Evolutionary conservation across 92 coral and sea anemone species (phyloP).

Genomic region (Phenganax marumi): DNA sequence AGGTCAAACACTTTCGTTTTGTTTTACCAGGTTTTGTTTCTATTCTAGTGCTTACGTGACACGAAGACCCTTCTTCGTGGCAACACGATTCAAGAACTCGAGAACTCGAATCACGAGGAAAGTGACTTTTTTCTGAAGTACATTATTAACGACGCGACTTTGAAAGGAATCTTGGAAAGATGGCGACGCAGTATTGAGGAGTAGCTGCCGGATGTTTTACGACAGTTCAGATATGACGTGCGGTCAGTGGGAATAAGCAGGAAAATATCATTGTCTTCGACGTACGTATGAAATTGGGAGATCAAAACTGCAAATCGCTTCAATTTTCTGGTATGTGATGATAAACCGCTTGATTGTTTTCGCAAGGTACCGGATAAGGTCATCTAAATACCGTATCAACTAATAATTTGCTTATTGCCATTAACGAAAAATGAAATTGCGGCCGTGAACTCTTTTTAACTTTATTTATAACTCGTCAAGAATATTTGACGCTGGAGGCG

Average conservation of each 20-base stretch:
- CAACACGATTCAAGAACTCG: slow-evolving; percentile 62
- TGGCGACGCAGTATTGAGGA: slow-evolving; percentile 59
- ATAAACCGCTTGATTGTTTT: too few relatives aligned
- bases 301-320: too few relatives aligned
- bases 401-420: too few relatives aligned
- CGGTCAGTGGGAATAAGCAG: neutral
- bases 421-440: too few relatives aligned
- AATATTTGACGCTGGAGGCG: too few relatives aligned
- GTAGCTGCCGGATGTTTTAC: neutral
- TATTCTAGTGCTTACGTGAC: slow-evolving; percentile 77
- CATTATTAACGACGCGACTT: slow-evolving; percentile 67
- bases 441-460: too few relatives aligned
- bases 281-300: too few relatives aligned
- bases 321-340: too few relatives aligned
- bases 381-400: too few relatives aligned
- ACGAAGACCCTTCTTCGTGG: slow-evolving; percentile 72
- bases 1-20: neutral
- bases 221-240: neutral
- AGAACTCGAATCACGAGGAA: slow-evolving; percentile 66
- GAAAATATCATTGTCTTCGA: neutral
- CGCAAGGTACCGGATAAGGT: too few relatives aligned
- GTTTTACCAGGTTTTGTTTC: neutral
- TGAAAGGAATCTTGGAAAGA: slow-evolving; percentile 59
- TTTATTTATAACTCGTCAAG: too few relatives aligned
- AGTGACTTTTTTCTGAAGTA: slow-evolving; percentile 74